A percentile compares a stretch with the other conserved stretches of the same genome.
These are phyloP conservation scores for Ptychodera flava DNA, from an alignment of 35 echinoderm and acorn worm species.

Conservation along the genomic window DNA sequence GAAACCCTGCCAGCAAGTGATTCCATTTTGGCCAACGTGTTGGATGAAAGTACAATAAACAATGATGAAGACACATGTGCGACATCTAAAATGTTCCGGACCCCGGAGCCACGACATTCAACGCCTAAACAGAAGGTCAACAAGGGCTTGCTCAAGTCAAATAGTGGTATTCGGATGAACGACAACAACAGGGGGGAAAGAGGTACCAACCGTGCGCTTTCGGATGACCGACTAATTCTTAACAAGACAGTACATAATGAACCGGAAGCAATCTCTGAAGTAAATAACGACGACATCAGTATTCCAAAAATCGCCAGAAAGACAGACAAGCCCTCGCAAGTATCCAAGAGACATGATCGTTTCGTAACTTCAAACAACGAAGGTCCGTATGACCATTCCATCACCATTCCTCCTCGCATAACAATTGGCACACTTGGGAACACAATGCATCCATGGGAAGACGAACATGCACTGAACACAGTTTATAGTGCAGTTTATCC, in stretches of 20 bases:
- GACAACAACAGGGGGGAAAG: not conserved
- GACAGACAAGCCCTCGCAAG: not conserved
- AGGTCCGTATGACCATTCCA: no score
- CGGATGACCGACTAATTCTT: not conserved
- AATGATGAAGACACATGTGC: not conserved
- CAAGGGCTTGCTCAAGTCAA: no score
- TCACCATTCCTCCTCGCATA: not conserved
- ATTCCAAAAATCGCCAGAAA: not conserved
- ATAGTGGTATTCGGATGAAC: no score
- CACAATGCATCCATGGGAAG: not conserved
- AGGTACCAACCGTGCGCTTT: not conserved
- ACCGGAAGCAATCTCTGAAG: not conserved
- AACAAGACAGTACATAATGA: not conserved
- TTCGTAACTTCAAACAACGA: not conserved
- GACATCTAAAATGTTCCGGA: not conserved
- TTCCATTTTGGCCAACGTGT: not conserved
- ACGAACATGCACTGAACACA: not conserved
- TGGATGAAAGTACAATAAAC: not conserved
- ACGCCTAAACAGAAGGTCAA: not conserved
- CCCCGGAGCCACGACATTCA: not conserved
- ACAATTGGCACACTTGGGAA: not conserved
- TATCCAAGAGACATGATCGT: not conserved
- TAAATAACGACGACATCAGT: not conserved
- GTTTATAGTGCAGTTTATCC: not conserved
- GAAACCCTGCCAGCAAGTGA: constrained; percentile 4